A percentile compares a stretch with the other conserved stretches of the same genome.
phyloP scores from a whole-genome alignment of 2,888 invertebrate genomes.

The Serrognathus titanus region DNA sequence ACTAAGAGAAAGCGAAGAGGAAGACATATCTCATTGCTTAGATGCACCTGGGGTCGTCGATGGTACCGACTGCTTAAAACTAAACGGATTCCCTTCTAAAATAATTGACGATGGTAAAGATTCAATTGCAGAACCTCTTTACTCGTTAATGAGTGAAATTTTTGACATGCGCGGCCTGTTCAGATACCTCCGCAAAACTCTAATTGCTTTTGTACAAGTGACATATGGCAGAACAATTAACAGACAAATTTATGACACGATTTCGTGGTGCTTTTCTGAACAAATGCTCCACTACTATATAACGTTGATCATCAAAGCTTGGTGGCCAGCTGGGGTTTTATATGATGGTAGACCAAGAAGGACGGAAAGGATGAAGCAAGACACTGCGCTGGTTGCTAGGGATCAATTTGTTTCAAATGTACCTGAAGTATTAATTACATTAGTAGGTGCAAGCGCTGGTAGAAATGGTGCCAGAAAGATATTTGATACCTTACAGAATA shows the following conservation, averaged over 20 bases:
- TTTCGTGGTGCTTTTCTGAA: constrained; percentile 84
- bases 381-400: constrained; percentile 67
- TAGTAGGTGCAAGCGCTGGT: constrained; percentile 83
- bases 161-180: constrained; percentile 89
- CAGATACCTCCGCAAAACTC: constrained; percentile 79
- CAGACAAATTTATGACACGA: constrained; percentile 83
- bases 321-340: constrained; percentile 86
- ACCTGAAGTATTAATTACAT: constrained; percentile 74
- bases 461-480: constrained; percentile 81
- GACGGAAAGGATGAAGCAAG: constrained; percentile 63
- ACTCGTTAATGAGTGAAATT: constrained; percentile 80
- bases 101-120: constrained; percentile 67
- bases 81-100: constrained; percentile 43
- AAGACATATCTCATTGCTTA: constrained; percentile 75
- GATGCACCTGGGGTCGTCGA: constrained; percentile 59
- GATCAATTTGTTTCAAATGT: constrained; percentile 69
- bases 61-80: constrained; percentile 45
- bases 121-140: constrained; percentile 88
- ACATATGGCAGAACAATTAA: constrained; percentile 91
- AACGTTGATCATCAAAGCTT: constrained; percentile 75
- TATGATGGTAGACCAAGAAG: constrained; percentile 55
- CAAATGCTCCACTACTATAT: constrained; percentile 88
- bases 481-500: constrained; percentile 82
- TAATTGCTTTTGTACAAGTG: constrained; percentile 83
- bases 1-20: constrained; percentile 70